A percentile compares a stretch with the other conserved stretches of the same genome.
phyloP scores from a whole-genome alignment of 2,888 invertebrate species.

The Bombyx huttoni region DNA sequence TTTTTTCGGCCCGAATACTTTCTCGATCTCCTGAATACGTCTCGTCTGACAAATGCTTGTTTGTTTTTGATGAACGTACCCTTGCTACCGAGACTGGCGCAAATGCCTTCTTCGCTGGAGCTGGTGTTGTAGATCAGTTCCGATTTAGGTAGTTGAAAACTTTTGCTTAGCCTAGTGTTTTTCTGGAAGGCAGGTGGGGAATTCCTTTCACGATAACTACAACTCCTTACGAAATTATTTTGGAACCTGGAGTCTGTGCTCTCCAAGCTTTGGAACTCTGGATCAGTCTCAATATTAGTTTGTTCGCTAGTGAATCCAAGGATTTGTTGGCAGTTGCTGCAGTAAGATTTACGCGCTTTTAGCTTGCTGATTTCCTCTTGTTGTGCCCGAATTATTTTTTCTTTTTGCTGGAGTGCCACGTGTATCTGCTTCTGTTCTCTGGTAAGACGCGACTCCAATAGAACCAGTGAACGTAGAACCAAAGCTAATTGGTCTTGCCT shows the following conservation, averaged over 20 bases:
- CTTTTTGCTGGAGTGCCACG: constrained; percentile 78
- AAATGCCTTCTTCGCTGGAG: constrained; percentile 66
- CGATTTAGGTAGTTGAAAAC: constrained; percentile 63
- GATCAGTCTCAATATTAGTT: constrained; percentile 67
- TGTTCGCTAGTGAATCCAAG: constrained; percentile 68
- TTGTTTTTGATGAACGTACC: constrained; percentile 74
- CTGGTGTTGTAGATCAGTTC: constrained; percentile 61
- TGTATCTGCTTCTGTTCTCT: constrained; percentile 82
- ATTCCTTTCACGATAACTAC: constrained; percentile 64
- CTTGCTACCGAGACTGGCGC: constrained; percentile 44
- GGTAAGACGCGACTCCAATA: constrained; percentile 79
- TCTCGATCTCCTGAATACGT: constrained; percentile 62
- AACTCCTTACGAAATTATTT: constrained; percentile 60
- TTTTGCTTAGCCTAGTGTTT: constrained; percentile 66
- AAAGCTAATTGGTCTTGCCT: constrained; percentile 80
- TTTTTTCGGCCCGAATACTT: constrained; percentile 65
- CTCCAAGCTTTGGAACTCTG: constrained; percentile 66
- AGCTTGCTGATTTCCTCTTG: constrained; percentile 78
- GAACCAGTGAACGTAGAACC: constrained; percentile 78
- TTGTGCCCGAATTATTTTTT: constrained; percentile 79
- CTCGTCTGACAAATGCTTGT: constrained; percentile 64
- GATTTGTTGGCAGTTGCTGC: constrained; percentile 64
- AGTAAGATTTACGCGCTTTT: constrained; percentile 63
- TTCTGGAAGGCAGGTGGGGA: constrained; percentile 66
- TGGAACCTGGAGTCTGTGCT: constrained; percentile 66